These are phyloP conservation scores for Camelus dromedarius DNA, from an alignment of 2,113 vertebrate genomes.

Conservation along the genomic window DNA sequence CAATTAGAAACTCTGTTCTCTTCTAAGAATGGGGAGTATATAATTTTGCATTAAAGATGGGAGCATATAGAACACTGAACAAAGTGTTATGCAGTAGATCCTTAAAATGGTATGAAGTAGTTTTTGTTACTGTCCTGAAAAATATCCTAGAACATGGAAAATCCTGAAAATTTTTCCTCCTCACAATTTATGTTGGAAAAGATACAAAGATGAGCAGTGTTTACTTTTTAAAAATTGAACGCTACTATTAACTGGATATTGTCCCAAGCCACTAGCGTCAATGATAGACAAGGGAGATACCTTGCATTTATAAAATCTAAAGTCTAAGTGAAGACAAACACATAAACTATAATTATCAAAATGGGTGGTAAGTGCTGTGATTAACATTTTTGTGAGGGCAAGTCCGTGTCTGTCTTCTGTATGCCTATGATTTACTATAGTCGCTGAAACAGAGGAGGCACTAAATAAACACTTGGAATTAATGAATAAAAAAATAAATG, in stretches of 20 bases:
- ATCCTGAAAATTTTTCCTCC: not conserved
- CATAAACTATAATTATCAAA: slow-evolving; percentile 61
- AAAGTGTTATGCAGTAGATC: not conserved
- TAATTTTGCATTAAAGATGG: not conserved
- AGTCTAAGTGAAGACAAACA: slow-evolving; percentile 14
- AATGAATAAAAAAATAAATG: not conserved
- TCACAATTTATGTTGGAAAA: not conserved
- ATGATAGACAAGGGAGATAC: not conserved
- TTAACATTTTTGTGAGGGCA: slow-evolving; percentile 45
- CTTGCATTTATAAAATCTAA: slow-evolving; percentile 27
- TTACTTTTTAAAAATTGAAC: slow-evolving; percentile 33
- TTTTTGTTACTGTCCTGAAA: not conserved
- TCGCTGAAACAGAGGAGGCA: slow-evolving; percentile 2
- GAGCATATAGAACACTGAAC: not conserved
- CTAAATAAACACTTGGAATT: slow-evolving; percentile 13
- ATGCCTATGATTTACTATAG: slow-evolving; percentile 23
- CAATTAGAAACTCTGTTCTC: not conserved
- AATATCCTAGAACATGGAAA: not conserved
- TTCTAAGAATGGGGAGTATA: not conserved
- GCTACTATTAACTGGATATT: not conserved
- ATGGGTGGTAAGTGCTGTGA: not conserved
- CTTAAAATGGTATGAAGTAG: not conserved
- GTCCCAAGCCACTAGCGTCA: not conserved
- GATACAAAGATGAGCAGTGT: not conserved
- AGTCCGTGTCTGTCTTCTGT: not conserved